Conservation (phyloP, 2,797 vertebrate species). For the Emys orbicularis region DNA sequence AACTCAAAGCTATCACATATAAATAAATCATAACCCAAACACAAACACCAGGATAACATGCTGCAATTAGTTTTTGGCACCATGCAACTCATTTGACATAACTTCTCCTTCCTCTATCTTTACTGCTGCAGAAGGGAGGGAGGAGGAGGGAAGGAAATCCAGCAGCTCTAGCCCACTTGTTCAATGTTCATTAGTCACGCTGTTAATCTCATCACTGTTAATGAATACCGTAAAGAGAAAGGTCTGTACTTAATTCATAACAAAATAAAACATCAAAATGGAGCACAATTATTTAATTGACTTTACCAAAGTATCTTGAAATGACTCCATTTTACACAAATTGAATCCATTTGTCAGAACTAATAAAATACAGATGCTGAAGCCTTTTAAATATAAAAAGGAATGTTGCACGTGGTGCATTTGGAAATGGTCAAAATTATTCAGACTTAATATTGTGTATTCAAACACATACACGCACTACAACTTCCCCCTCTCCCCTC, state of each 20-base stretch:
- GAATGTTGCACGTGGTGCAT: background rate
- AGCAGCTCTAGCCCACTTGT: background rate
- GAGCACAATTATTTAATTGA: background rate
- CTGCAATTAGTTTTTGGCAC: background rate
- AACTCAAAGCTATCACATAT: background rate
- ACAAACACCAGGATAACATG: background rate
- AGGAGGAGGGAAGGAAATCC: background rate
- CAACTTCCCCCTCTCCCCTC: background rate
- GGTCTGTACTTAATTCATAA: background rate
- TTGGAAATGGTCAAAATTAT: background rate
- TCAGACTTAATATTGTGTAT: background rate
- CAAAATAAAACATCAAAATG: constrained; percentile 22
- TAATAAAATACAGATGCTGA: background rate
- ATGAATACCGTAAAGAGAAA: constrained; percentile 21
- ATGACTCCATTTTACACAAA: background rate
- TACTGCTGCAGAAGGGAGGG: background rate
- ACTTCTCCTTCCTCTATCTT: background rate
- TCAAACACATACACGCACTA: background rate
- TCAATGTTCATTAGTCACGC: background rate
- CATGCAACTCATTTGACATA: background rate
- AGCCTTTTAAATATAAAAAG: background rate
- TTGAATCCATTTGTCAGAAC: background rate
- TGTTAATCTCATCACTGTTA: background rate
- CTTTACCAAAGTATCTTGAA: background rate
- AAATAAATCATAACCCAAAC: background rate